phyloP scores from a whole-genome alignment of 2,888 invertebrate genomes.

The Chydorus sphaericus region DNA sequence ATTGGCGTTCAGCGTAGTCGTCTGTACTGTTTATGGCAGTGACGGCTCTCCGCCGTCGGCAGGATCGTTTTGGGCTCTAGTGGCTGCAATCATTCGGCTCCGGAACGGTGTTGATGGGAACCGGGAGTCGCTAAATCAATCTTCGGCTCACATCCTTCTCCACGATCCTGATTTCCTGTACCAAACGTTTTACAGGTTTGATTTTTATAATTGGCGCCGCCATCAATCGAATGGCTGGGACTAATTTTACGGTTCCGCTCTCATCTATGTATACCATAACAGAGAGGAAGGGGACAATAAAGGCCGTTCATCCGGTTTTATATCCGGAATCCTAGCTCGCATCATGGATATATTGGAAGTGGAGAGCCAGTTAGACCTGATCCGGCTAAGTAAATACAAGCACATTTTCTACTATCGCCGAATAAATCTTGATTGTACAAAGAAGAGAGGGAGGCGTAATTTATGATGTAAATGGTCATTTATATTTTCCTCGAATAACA shows the following conservation, averaged over 20 bases:
- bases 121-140: not conserved
- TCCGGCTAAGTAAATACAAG: too few species aligned
- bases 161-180: conserved; percentile 9
- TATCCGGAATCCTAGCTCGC: not conserved
- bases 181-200: conserved; percentile 10
- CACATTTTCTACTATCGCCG: too few species aligned
- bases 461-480: too few species aligned
- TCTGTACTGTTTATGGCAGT: too few species aligned
- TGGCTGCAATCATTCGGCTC: not conserved
- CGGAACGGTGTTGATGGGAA: not conserved
- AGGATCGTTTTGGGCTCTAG: not conserved
- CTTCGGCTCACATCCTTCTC: not conserved
- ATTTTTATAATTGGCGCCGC: not conserved
- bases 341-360: too few species aligned
- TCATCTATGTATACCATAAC: not conserved
- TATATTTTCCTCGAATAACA: too few species aligned
- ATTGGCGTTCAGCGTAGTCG: too few species aligned
- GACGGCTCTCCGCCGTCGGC: not conserved
- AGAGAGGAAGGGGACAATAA: not conserved
- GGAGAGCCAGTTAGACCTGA: not conserved
- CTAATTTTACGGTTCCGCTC: not conserved
- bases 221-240: too few species aligned
- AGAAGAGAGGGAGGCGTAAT: too few species aligned
- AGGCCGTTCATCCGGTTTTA: not conserved
- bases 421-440: too few species aligned